phyloP scores from a whole-genome alignment of 2,797 vertebrate genomes.

The Lycodopsis pacificus region DNA sequence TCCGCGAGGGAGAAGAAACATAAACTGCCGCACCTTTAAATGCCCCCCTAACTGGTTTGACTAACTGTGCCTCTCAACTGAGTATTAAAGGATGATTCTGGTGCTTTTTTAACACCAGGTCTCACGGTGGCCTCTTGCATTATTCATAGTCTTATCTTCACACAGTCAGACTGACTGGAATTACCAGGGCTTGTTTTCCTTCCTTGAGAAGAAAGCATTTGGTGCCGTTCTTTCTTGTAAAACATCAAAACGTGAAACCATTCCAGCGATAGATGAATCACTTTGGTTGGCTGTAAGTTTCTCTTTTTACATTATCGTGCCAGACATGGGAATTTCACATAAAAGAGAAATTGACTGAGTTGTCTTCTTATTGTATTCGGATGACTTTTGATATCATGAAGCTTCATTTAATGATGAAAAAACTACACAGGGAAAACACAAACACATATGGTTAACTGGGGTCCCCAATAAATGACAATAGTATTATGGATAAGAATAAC shows the following conservation, averaged over 20 bases:
- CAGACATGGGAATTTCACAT: not conserved
- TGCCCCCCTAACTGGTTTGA: conserved; percentile 54
- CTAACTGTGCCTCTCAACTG: conserved; percentile 28
- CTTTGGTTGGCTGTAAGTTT: not conserved
- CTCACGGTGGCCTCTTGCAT: conserved; percentile 4
- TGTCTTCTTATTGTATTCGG: not conserved
- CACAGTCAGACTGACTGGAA: not conserved
- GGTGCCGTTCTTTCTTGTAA: not conserved
- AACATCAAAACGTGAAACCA: not conserved
- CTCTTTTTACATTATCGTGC: not conserved
- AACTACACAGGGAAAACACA: not conserved
- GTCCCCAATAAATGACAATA: not conserved
- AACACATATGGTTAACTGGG: not conserved
- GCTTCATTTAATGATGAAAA: not conserved
- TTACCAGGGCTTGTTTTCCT: conserved; percentile 17
- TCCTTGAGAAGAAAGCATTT: not conserved
- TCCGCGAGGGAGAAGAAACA: conserved; percentile 70
- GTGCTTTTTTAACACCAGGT: not conserved
- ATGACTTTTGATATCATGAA: not conserved
- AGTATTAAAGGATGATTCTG: conserved; percentile 33
- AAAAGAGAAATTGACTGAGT: not conserved
- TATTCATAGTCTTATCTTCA: conserved; percentile 7
- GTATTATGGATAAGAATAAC: not conserved
- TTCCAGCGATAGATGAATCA: not conserved
- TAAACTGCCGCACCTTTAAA: conserved; percentile 73